Evolutionary conservation across 2,113 vertebrate genomes (phyloP).

Genomic region (Cyanoramphus novaezelandiae): DNA sequence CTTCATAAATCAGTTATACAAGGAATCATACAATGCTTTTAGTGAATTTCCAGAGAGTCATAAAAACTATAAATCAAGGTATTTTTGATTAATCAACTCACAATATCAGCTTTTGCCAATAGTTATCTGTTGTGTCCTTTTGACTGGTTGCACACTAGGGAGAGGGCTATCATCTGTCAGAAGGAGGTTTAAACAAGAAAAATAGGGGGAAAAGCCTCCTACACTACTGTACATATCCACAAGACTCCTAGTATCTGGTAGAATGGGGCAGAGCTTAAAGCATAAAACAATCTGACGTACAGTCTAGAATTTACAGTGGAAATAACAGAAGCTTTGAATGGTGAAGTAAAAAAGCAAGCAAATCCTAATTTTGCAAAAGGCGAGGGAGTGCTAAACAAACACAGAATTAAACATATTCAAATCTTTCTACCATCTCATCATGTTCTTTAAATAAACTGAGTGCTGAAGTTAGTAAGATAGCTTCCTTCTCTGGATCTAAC

Average conservation of each 20-base stretch:
- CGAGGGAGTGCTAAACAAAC: not conserved
- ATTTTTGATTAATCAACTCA: not conserved
- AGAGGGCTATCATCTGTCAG: not conserved
- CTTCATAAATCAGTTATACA: conserved; percentile 65
- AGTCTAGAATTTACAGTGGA: not conserved
- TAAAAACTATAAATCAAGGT: conserved; percentile 17
- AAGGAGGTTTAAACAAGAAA: not conserved
- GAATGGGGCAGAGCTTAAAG: not conserved
- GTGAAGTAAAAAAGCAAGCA: not conserved
- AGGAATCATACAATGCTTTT: conserved; percentile 60
- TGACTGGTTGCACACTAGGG: not conserved
- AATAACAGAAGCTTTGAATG: not conserved
- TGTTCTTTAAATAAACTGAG: not conserved
- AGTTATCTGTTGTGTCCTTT: not conserved
- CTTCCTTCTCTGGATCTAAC: not conserved
- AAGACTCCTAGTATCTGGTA: not conserved
- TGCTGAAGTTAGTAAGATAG: not conserved
- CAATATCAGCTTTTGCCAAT: not conserved
- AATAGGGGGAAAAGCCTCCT: not conserved
- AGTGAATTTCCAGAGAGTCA: conserved; percentile 28
- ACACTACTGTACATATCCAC: not conserved
- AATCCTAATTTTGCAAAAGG: not conserved
- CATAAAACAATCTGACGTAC: not conserved
- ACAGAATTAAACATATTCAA: not conserved
- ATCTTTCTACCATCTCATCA: not conserved